These are phyloP conservation scores for Drosophila sturtevanti DNA, from an alignment of 1,140 invertebrate species.

Conservation along the genomic window DNA sequence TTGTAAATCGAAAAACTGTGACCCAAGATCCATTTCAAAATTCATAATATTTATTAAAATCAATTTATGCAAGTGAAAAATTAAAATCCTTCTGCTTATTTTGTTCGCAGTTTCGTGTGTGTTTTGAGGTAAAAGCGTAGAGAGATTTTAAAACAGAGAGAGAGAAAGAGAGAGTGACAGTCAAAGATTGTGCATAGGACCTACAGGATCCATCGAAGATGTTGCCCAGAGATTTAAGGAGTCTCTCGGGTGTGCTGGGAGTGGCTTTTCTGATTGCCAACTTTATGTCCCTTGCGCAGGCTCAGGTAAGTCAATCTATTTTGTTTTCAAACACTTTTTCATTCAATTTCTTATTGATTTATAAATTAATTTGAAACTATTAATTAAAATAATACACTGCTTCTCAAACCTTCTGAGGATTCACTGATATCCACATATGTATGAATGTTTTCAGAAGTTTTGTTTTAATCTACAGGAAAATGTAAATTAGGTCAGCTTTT, in stretches of 20 bases:
- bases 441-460: neutral
- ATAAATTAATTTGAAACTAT: neutral
- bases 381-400: neutral
- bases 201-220: slow-evolving; percentile 55
- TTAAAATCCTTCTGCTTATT: slow-evolving; percentile 38
- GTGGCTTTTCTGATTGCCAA: slow-evolving; percentile 60
- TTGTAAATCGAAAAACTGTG: slow-evolving; percentile 11
- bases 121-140: slow-evolving; percentile 33
- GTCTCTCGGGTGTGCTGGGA: slow-evolving; percentile 78
- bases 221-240: slow-evolving; percentile 76
- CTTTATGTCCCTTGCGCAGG: slow-evolving; percentile 58
- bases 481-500: slow-evolving; percentile 60
- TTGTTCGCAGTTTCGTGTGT: slow-evolving; percentile 74
- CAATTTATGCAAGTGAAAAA: slow-evolving; percentile 18
- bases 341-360: neutral
- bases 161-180: slow-evolving; percentile 35
- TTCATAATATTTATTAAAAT: neutral
- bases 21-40: neutral
- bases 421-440: neutral
- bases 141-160: slow-evolving; percentile 8
- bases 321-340: neutral
- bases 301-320: slow-evolving; percentile 65
- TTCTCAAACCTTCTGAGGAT: neutral
- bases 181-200: slow-evolving; percentile 50
- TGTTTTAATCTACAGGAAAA: slow-evolving; percentile 18